Evolutionary conservation across 2,888 invertebrate species (phyloP).

Genomic region (Eupithecia subumbrata): DNA sequence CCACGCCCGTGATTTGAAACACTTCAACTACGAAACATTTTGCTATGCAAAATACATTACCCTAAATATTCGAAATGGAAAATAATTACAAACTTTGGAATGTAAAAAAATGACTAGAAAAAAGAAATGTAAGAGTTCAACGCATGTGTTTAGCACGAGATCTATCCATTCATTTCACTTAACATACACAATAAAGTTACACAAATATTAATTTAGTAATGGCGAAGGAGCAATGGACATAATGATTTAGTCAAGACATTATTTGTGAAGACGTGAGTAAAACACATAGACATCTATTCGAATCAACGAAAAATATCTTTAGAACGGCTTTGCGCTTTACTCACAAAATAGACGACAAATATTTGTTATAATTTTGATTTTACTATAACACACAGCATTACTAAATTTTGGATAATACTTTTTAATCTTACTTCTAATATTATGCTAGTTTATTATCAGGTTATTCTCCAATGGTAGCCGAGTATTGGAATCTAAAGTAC

Average conservation of each 20-base stretch:
- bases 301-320: conserved; percentile 48
- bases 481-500: conserved; percentile 65
- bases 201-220: conserved; percentile 49
- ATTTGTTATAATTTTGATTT: conserved; percentile 57
- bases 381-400: conserved; percentile 77
- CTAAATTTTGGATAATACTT: conserved; percentile 83
- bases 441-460: conserved; percentile 80
- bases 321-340: conserved; percentile 53
- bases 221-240: conserved; percentile 50
- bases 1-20: conserved; percentile 57
- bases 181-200: conserved; percentile 50
- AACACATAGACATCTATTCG: conserved; percentile 52
- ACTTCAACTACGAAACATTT: conserved; percentile 74
- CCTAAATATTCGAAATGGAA: conserved; percentile 67
- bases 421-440: conserved; percentile 75
- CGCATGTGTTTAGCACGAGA: conserved; percentile 65
- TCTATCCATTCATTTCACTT: conserved; percentile 60
- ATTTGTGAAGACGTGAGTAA: conserved; percentile 44
- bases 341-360: conserved; percentile 58
- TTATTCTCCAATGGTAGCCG: conserved; percentile 72
- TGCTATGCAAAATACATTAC: conserved; percentile 83
- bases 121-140: conserved; percentile 58
- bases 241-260: conserved; percentile 51
- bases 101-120: conserved; percentile 82
- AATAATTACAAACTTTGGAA: conserved; percentile 78